These are phyloP conservation scores for Parnassius apollo DNA, from an alignment of 2,888 invertebrate genomes.

Conservation along the genomic window DNA sequence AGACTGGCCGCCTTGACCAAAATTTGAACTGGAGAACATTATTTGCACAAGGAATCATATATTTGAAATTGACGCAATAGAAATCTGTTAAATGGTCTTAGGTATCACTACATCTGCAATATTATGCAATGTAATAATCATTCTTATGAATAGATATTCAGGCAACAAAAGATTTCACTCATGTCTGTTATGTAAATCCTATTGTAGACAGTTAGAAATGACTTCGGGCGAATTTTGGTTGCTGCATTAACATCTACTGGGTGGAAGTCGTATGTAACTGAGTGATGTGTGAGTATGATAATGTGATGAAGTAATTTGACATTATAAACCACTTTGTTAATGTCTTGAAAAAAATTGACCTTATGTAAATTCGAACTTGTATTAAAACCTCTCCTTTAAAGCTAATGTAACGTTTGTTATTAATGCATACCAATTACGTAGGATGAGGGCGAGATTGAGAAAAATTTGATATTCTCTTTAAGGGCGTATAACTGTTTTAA, in stretches of 20 bases:
- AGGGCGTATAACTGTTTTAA: too few relatives aligned
- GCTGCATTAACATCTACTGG: slow-evolving; percentile 52
- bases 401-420: too few relatives aligned
- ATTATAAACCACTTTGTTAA: slow-evolving; percentile 42
- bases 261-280: slow-evolving; percentile 52
- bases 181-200: slow-evolving; percentile 62
- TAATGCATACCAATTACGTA: too few relatives aligned
- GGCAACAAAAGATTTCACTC: slow-evolving; percentile 69
- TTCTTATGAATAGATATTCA: slow-evolving; percentile 59
- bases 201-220: slow-evolving; percentile 53
- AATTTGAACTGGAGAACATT: too few relatives aligned
- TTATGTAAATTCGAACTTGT: background rate
- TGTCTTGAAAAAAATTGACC: background rate
- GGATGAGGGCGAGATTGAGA: too few relatives aligned
- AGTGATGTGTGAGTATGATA: slow-evolving; percentile 55
- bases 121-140: slow-evolving; percentile 54
- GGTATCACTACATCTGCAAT: slow-evolving; percentile 23
- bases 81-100: slow-evolving; percentile 3
- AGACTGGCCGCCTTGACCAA: too few relatives aligned
- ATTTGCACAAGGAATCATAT: too few relatives aligned
- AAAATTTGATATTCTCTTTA: too few relatives aligned
- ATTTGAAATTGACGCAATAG: background rate
- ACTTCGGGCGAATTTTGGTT: slow-evolving; percentile 53
- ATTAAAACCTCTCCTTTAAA: background rate
- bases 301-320: slow-evolving; percentile 61